Conservation (phyloP, 2,888 invertebrate genomes). For the Ctena decussata region DNA sequence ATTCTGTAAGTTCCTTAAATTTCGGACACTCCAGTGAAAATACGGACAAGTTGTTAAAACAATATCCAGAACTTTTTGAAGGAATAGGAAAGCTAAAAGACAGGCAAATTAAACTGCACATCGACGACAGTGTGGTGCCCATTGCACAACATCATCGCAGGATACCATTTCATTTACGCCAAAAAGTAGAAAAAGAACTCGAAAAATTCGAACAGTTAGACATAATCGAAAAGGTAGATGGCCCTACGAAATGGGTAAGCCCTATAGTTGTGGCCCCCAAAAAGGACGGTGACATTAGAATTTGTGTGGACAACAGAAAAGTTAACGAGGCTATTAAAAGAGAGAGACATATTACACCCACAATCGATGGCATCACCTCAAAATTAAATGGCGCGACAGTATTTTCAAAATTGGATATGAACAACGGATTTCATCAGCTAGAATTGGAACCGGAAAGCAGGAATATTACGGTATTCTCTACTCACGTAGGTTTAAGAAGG, state of each 20-base stretch:
- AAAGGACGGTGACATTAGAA: slow-evolving; percentile 60
- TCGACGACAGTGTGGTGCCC: slow-evolving; percentile 48
- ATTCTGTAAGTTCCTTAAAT: background rate
- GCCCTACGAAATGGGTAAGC: slow-evolving; percentile 73
- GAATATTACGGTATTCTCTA: slow-evolving; percentile 58
- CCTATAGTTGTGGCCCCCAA: slow-evolving; percentile 69
- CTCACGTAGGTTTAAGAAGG: slow-evolving; percentile 41
- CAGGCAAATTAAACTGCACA: slow-evolving; percentile 50
- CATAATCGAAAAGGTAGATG: slow-evolving; percentile 72
- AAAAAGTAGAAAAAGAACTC: slow-evolving; percentile 67
- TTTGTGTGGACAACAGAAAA: slow-evolving; percentile 69
- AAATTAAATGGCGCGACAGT: slow-evolving; percentile 61
- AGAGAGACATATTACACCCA: slow-evolving; percentile 57
- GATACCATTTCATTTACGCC: slow-evolving; percentile 67
- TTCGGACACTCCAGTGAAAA: background rate
- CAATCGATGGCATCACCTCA: slow-evolving; percentile 59
- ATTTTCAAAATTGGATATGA: slow-evolving; percentile 59
- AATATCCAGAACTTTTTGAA: slow-evolving; percentile 20
- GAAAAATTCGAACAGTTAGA: slow-evolving; percentile 63
- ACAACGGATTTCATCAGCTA: slow-evolving; percentile 60
- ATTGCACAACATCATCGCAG: slow-evolving; percentile 52
- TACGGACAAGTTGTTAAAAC: background rate
- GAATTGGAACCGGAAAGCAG: slow-evolving; percentile 45
- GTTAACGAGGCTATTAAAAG: slow-evolving; percentile 63
- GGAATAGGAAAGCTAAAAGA: slow-evolving; percentile 55